Base-by-base conservation (phyloP, 2,113 vertebrate species). In the Pontoporia blainvillei region DNA sequence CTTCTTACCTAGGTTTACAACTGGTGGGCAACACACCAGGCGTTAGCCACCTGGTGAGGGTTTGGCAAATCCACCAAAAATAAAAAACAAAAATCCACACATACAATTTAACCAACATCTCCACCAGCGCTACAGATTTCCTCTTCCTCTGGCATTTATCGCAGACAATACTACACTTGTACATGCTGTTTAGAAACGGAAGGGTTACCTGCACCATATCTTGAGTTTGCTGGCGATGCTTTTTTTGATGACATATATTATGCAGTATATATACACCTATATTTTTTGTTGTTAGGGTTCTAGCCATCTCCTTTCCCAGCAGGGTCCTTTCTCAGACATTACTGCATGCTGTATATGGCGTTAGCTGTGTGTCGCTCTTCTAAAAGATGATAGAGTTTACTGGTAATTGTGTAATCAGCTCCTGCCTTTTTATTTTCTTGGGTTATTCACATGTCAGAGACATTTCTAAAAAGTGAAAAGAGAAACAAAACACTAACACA, bases 321-420 rank as follows among this genome's bases (percentile, higher is more conserved):
- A 97, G 97, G 98, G 96, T 95, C 97, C 96, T 98, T 97, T 97
- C 97, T 98, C 98, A 97, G 96, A 98, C 98, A 98, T 98, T 98
- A 98, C 98, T 99, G 98, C 98, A 99, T 99, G 98, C 98, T 99
- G 98, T 98, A 98, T 98, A 98, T 98, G 98, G 98, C 98, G 97
- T 98, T 98, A 98, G 98, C 98, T 98, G 98, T 98, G 98, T 98
- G 98, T 98, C 95, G 97, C 98, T 98, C 98, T 97, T 97, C 97
- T 96, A 95, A 87, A 95, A 97, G 97, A 98, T 94, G 91, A 98
- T 98, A 94, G 97, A 97, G 97, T 97, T 98, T 98, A 98, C 98
- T 97, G 93, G 97, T 97, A 97, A 95, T 94, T 97, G 93, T 97
- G 97, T 98, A 98, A 97, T 97, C 97, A 93, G 97, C 97, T 98